Evolutionary conservation across 2,888 invertebrate genomes (phyloP), one percentile per base, ranked within the genome.

Genomic region (Platypus cylindrus): DNA sequence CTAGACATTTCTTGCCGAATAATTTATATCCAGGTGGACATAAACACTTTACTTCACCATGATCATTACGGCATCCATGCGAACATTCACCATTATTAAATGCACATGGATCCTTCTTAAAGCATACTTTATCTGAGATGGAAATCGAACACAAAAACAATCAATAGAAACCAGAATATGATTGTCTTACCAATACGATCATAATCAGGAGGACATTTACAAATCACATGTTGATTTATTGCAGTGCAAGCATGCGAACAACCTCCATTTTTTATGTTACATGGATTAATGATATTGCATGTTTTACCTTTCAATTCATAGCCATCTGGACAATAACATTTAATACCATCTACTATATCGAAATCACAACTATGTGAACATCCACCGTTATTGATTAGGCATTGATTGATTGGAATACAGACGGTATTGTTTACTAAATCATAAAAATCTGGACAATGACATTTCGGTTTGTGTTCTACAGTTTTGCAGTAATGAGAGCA

Each of bases 401-500:
- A 60, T 1, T 53, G 55, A 39, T 59, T 48, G 2, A 51, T 47
- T 36, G 45, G 40, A 1, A 49, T 41, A 45, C 68, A 70, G 16
- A 41, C 48, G 1, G 52, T 51, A 14, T 37, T 36, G 31, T 50
- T 45, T n/a, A 49, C 36, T 7, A 54, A 32, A 32, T 49, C 41
- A 33, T 56, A 61, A 1, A 59, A 63, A 3, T 40, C 47, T 0
- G 65, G 66, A 43, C 73, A 73, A 1, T 61, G 54, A 46, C 75
- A 76, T 26, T 58, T 58, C 30, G 65, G 65, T 17, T 63, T 59
- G 2, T 69, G 69, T 13, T 63, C 54, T 3, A 64, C 57, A 32
- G 64, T 65, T 41, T 67, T 69, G 59, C 20, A 65, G 59, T 46
- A 40, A 37, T 76, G 75, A 5, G 68, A 66, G 50, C 78, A 78